Conservation (phyloP, 2,888 invertebrate species). For the Aethes cnicana region DNA sequence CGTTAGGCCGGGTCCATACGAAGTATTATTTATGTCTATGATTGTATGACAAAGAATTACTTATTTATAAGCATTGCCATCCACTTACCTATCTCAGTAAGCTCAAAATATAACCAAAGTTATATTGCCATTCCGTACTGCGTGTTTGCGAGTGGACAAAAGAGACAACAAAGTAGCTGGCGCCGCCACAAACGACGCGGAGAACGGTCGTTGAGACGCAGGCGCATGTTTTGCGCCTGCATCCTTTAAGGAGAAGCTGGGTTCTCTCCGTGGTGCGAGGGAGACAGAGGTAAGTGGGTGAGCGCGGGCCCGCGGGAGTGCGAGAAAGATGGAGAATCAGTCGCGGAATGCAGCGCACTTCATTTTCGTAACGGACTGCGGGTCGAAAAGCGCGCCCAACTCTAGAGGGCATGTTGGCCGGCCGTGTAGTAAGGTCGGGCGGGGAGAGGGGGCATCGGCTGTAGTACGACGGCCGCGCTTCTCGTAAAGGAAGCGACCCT, state of each 20-base stretch:
- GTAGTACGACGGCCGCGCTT: constrained; percentile 79
- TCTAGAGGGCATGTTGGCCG: constrained; percentile 51
- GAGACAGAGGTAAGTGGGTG: constrained; percentile 36
- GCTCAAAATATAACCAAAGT: no score
- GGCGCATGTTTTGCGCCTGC: constrained; percentile 47
- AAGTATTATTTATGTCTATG: no score
- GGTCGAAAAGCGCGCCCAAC: constrained; percentile 74
- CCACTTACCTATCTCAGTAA: no score
- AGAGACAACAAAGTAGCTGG: constrained; percentile 14
- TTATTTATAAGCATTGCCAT: no score
- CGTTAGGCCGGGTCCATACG: no score
- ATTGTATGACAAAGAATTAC: no score
- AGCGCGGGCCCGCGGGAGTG: constrained; percentile 41
- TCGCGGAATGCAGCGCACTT: constrained; percentile 79
- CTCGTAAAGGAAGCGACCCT: constrained; percentile 82
- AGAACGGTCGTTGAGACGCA: constrained; percentile 16
- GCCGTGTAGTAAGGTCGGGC: constrained; percentile 65
- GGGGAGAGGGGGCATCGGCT: constrained; percentile 55
- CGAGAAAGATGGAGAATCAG: constrained; percentile 59
- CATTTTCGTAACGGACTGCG: constrained; percentile 80
- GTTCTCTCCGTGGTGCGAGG: constrained; percentile 9
- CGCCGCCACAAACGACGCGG: constrained; percentile 14
- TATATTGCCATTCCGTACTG: no score
- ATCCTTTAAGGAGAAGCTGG: constrained; percentile 39
- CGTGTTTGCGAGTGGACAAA: not conserved